Evolutionary conservation across 2,888 invertebrate genomes (phyloP), one percentile per base, ranked within the genome.

Genomic region (Phaonia tiefii): DNA sequence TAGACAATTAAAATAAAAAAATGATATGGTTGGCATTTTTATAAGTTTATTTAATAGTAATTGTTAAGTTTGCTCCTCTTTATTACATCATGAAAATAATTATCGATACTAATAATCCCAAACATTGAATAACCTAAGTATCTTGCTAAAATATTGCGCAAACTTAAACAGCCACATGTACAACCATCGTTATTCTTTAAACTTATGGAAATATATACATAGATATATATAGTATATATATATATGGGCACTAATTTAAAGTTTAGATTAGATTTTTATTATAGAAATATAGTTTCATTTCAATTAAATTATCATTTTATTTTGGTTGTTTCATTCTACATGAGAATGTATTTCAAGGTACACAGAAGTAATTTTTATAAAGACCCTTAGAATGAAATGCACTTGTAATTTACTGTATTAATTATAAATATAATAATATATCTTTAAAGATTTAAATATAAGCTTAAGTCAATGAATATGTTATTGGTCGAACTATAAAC

Each of bases 1-100:
- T 77, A 77, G 73, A 77, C 73, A 51, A 70, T 75, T 76, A 44
- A 15, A 54, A 75, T 58, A 31, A 46, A 58, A 49, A 17, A 39
- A 31, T 8, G 4, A 31, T 31, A 31, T 31, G 8, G 31, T 78
- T 75, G 81, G 72, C 75, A 78, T 81, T 81, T 80, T 75, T 75
- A 78, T 74, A 5, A 31, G 31, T 31, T 44, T 75, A 49, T 75
- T 80, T 46, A 76, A 69, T 60, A 80, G 54, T 69, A 69, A 63
- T 80, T 77, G 81, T 78, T 81, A 81, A 81, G 81, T 81, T 78
- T 81, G 72, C 26, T 66, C 60, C 71, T 46, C 67, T 72, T 72
- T 56, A 17, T 66, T 44, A 54, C 31, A 42, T 15, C 37, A 66
- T 13, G 54, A 67, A 58, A 54, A 10, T 20, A 56, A 66, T 25